Evolutionary conservation across 1,140 invertebrate species (phyloP), one percentile per base, ranked within the genome.

Genomic region (Pollicipes pollicipes): DNA sequence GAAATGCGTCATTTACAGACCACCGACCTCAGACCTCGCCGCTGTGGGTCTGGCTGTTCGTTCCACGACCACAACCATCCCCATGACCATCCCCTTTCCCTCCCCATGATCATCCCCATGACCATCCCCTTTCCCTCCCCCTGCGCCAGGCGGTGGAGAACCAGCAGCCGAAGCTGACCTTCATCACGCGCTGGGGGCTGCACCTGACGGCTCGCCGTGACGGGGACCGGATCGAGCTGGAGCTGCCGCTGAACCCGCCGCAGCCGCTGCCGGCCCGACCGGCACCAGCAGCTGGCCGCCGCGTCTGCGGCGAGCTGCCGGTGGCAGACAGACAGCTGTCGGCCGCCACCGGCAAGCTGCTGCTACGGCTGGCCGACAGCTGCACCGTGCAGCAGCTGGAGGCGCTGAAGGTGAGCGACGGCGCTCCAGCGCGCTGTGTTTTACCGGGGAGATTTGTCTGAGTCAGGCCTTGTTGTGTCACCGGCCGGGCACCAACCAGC

Each of bases 211-310:
- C 64, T 24, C 21, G 6, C 37, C 4, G 26, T 21, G 37, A 58
- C 64, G 10, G 13, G 13, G 71, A 71, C 8, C 10, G 45, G 29
- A 71, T 70, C 63, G 68, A 30, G 30, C 66, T 72, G 64, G 64
- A 71, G 27, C 35, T 69, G 70, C 70, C 64, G 30, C 70, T 71
- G 30, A 69, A 30, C 64, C 16, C 64, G 35, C 66, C 70, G 45
- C 68, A 31, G 58, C 35, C n/a, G 37, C 10, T 69, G 68, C 27
- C 27, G 64, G 64, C 64, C n/a, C 64, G 64, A 66, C 24, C 64
- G 64, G 64, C 28, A 16, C 64, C 24, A 27, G 64, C 64, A 66
- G 64, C 64, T 66, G 64, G 64, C 64, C 17, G 28, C 64, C 10
- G 64, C 27, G 64, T 29, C 64, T 28, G 28, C 64, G 64, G 28